Evolutionary conservation across 1,140 invertebrate genomes (phyloP).

Genomic region (Solen grandis): DNA sequence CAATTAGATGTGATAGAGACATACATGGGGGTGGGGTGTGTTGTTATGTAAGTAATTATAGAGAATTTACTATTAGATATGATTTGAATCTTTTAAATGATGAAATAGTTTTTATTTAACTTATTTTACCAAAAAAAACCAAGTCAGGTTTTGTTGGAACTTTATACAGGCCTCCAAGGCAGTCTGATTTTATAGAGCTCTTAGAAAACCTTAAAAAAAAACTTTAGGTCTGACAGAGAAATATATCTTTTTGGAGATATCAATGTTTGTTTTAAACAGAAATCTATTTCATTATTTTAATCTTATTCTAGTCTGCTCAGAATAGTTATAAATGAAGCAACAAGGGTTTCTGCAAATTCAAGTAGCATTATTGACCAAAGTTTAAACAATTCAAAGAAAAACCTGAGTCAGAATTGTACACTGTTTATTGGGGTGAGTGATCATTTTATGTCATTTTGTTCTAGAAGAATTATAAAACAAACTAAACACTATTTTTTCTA

Average conservation of each 20-base stretch:
- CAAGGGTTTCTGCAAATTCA: too few relatives aligned
- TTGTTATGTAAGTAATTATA: slow-evolving; percentile 17
- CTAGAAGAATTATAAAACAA: not conserved
- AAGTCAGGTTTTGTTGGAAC: too few relatives aligned
- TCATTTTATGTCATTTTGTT: slow-evolving; percentile 1
- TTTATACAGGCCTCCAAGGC: too few relatives aligned
- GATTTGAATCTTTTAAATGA: too few relatives aligned
- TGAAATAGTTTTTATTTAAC: slow-evolving; percentile 11
- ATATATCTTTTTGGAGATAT: not conserved
- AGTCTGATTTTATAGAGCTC: too few relatives aligned
- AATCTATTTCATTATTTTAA: slow-evolving; percentile 5
- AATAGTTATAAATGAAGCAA: too few relatives aligned
- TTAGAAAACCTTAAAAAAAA: not conserved
- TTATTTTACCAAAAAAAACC: slow-evolving; percentile 23
- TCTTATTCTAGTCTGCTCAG: not conserved
- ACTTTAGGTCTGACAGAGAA: slow-evolving; percentile 5
- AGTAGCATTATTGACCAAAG: slow-evolving; percentile 6
- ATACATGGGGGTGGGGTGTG: slow-evolving; percentile 5
- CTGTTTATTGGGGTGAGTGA: slow-evolving; percentile 2
- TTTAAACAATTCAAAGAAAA: slow-evolving; percentile 3
- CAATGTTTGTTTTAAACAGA: slow-evolving; percentile 17
- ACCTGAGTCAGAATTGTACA: not conserved
- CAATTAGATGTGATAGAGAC: too few relatives aligned
- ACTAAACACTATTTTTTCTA: slow-evolving; percentile 23
- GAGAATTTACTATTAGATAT: slow-evolving; percentile 10